These are phyloP conservation scores for Augiades crinisus DNA, from an alignment of 2,888 invertebrate genomes.

Conservation along the genomic window DNA sequence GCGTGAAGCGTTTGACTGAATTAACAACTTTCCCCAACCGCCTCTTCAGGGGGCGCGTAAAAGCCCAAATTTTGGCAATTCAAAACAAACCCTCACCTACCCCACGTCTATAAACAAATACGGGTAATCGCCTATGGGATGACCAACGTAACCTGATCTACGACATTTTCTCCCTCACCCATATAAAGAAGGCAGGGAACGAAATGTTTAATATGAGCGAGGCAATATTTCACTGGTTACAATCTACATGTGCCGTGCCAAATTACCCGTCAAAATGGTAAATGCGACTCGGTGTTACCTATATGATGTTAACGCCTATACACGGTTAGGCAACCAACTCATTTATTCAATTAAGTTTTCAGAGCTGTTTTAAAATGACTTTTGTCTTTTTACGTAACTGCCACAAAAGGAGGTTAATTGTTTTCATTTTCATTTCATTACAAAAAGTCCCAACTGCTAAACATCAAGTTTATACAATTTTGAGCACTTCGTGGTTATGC, in stretches of 20 bases:
- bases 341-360: constrained; percentile 12
- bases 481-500: no score
- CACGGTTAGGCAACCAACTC: constrained; percentile 11
- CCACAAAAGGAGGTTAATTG: no score
- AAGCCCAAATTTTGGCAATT: constrained; percentile 35
- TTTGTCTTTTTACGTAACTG: background rate
- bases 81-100: constrained; percentile 38
- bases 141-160: constrained; percentile 32
- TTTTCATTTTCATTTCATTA: no score
- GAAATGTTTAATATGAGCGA: constrained; percentile 34
- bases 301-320: constrained; percentile 25
- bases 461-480: no score
- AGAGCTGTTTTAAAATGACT: background rate
- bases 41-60: constrained; percentile 25
- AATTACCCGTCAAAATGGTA: constrained; percentile 69
- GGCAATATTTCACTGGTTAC: constrained; percentile 47
- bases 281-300: constrained; percentile 48
- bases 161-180: constrained; percentile 20
- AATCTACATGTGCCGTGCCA: constrained; percentile 51
- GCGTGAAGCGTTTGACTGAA: constrained; percentile 26
- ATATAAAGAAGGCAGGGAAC: constrained; percentile 25
- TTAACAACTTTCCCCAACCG: constrained; percentile 25
- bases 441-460: no score
- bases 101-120: constrained; percentile 34
- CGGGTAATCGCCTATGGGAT: constrained; percentile 26